Evolutionary conservation across 2,888 invertebrate genomes (phyloP), one percentile per base, ranked within the genome.

Genomic region (Nymphalis c-album): DNA sequence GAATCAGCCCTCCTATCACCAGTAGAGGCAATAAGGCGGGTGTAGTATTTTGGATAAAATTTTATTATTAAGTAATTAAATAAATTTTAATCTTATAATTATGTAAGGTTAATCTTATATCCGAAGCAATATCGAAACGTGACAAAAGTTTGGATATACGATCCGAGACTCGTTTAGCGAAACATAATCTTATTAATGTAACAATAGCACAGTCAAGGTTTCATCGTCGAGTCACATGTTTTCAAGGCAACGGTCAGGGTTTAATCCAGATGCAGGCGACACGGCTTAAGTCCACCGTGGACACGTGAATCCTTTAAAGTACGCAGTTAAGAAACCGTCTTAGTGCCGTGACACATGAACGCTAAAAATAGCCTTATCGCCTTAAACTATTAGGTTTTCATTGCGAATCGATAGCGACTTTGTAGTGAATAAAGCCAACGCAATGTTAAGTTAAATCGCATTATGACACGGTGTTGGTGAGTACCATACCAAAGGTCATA

Each of bases 241-340:
- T 46, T 67, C 62, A 74, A 75, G 71, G 74, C 73, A 70, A 83
- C 71, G 81, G 80, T 71, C 78, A 76, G 74, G 82, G 85, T 85
- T 90, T 87, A 87, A 76, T 82, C 81, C 82, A 78, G 84, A 64
- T 53, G 53, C 51, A 78, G 82, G 77, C 85, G 85, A 85, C 86
- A 84, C 82, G 84, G 80, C 66, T 64, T 64, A 78, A 81, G 79
- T 77, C 72, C 71, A 77, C 40, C 3, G 40, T 75, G 69, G 71
- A 73, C 70, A 71, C 69, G 62, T 48, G 62, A 58, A 64, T 60
- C 46, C 57, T 53, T 60, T 63, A 45, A 63, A 53, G 71, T 69
- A 67, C 63, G 73, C 76, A 80, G 80, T 81, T 80, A 77, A 64
- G 86, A 86, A 86, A 77, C 86, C 86, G 74, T 75, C 78, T 75